Evolutionary conservation across 2,113 vertebrate species (phyloP), one percentile per base, ranked within the genome.

Genomic region (Rhinolophus sinicus): DNA sequence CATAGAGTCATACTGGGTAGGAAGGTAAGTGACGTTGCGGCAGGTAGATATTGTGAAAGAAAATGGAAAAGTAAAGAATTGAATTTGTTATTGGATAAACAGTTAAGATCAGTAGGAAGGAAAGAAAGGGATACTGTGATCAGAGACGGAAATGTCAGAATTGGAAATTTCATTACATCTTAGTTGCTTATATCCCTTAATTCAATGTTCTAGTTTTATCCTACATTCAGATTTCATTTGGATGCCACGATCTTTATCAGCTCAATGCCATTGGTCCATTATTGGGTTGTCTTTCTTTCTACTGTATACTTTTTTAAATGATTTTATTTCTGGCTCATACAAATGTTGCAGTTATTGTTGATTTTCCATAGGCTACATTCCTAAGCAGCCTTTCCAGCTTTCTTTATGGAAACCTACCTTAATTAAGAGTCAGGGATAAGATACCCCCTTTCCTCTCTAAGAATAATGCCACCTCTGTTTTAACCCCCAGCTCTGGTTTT

Each of bases 381-480:
- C n/a, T 93, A 86, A 88, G 8, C 22, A 77, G 9, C 9, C 58
- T 85, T 94, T 75, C 40, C 62, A 92, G 40, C n/a, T 38, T 64
- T 89, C 56, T 64, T 80, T 40, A 72, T 70, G 40, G 47, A 83
- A 89, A 62, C 12, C 16, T 33, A 80, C 38, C 5, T 28, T 90
- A 47, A 75, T 58, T 89, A 76, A 94, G 56, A 62, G 8, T n/a
- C 24, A 83, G 44, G 22, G 24, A 58, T 24, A 69, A n/a, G 30
- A 91, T 52, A 47, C 9, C 6, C 22, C 18, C 47, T 93, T 93
- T 60, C 11, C 38, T 44, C 14, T 44, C 21, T 76, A 77, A 93
- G 54, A 72, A 90, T 67, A 90, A 87, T 67, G 33, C 50, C 24
- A 56, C 24, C 44, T 89, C 69, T 97, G 75, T 96, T 93, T 92